A percentile compares a stretch with the other conserved stretches of the same genome.
Evolutionary conservation across 2,797 vertebrate species (phyloP).

Genomic region (Cyclopterus lumpus): DNA sequence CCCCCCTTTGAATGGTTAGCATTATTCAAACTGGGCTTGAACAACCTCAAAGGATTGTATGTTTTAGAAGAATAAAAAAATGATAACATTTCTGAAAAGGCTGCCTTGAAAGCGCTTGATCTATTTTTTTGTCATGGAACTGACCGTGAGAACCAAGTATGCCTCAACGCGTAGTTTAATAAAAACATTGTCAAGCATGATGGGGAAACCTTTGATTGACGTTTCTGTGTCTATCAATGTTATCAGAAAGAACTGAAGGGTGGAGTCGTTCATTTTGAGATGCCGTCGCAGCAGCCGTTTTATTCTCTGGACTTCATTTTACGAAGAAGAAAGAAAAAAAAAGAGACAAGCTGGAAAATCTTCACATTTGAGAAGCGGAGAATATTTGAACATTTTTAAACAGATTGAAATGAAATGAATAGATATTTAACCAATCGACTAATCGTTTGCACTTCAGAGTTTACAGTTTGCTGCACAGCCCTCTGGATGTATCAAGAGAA

Average conservation of each 20-base stretch:
- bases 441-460: no score
- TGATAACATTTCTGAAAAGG: slow-evolving; percentile 8
- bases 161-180: neutral
- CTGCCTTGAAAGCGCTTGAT: neutral
- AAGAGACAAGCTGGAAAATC: neutral
- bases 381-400: no score
- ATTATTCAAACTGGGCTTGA: neutral
- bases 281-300: neutral
- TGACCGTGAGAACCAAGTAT: neutral
- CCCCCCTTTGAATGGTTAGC: neutral
- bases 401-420: no score
- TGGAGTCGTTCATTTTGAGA: neutral
- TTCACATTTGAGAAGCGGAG: neutral
- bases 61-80: slow-evolving; percentile 9
- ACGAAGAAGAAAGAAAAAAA: no score
- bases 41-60: neutral
- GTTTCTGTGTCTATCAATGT: neutral
- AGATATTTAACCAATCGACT: neutral
- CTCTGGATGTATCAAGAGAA: neutral
- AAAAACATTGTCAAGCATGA: neutral
- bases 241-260: neutral
- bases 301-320: no score
- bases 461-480: no score
- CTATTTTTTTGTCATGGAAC: neutral
- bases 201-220: neutral